These are phyloP conservation scores for Isaurus tuberculatus DNA, from an alignment of 92 coral and sea anemone genomes.

Conservation along the genomic window DNA sequence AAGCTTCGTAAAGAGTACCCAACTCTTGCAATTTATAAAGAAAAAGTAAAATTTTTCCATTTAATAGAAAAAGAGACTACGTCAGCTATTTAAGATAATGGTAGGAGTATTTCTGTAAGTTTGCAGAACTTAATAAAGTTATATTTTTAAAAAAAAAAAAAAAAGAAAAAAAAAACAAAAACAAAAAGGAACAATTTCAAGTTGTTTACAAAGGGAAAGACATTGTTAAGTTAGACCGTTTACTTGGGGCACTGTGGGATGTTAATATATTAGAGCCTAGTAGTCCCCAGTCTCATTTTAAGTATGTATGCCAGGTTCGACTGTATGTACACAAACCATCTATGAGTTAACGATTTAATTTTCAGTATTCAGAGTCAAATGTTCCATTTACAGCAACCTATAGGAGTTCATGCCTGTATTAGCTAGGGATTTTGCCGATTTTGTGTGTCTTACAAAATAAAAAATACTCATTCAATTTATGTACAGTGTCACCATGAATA, in stretches of 20 bases:
- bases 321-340: constrained; percentile 36
- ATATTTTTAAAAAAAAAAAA: no score
- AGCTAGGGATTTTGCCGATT: no score
- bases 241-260: constrained; percentile 52
- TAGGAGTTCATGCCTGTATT: constrained; percentile 22
- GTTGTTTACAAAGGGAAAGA: constrained; percentile 38
- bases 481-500: neutral
- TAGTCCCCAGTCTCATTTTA: constrained; percentile 49
- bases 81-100: no score
- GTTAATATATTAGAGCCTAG: constrained; percentile 45
- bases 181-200: constrained; percentile 24
- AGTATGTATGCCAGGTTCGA: constrained; percentile 47
- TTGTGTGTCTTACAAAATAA: no score
- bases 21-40: no score
- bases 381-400: constrained; percentile 28
- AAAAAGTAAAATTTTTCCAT: no score
- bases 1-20: no score
- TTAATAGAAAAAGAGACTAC: no score
- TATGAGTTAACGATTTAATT: constrained; percentile 45
- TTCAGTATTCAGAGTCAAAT: constrained; percentile 46
- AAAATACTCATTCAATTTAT: neutral
- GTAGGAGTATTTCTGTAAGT: no score
- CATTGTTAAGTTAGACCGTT: no score
- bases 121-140: no score
- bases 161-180: no score